These are phyloP conservation scores for Cyprinus carpio DNA, from an alignment of 2,113 vertebrate genomes.

Conservation along the genomic window DNA sequence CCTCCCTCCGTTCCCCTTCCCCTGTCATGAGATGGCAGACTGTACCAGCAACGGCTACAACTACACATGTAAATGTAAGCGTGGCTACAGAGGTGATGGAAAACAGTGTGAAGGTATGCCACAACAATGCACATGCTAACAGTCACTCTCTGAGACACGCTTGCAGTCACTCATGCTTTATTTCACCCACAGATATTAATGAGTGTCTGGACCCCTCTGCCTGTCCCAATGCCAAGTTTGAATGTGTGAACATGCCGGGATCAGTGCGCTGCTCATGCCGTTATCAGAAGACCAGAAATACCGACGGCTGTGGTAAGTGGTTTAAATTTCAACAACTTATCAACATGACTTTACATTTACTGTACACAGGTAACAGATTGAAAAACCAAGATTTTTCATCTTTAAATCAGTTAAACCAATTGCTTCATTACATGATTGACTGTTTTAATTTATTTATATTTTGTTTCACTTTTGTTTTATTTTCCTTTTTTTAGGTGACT, in stretches of 20 bases:
- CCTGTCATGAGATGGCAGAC: slow-evolving; percentile 75
- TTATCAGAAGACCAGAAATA: slow-evolving; percentile 65
- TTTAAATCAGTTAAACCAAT: background rate
- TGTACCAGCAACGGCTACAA: slow-evolving; percentile 72
- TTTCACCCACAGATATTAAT: slow-evolving; percentile 69
- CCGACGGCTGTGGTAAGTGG: slow-evolving; percentile 73
- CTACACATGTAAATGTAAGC: slow-evolving; percentile 76
- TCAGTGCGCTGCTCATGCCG: slow-evolving; percentile 74
- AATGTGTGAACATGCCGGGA: slow-evolving; percentile 76
- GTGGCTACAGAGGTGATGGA: slow-evolving; percentile 74
- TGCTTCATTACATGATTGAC: background rate
- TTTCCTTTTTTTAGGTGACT: too few relatives aligned
- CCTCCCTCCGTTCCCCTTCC: slow-evolving; percentile 74
- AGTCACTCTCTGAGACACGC: background rate
- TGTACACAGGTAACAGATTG: background rate
- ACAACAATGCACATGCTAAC: background rate
- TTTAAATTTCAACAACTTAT: background rate
- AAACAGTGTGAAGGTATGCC: slow-evolving; percentile 75
- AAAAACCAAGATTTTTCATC: background rate
- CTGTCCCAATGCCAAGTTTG: slow-evolving; percentile 79
- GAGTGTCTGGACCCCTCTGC: slow-evolving; percentile 72
- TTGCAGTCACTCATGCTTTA: background rate
- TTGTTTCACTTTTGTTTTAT: too few relatives aligned
- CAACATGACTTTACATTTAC: background rate
- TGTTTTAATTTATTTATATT: background rate